These are phyloP conservation scores for Timema cristinae DNA, from an alignment of 2,888 invertebrate genomes.

Conservation along the genomic window DNA sequence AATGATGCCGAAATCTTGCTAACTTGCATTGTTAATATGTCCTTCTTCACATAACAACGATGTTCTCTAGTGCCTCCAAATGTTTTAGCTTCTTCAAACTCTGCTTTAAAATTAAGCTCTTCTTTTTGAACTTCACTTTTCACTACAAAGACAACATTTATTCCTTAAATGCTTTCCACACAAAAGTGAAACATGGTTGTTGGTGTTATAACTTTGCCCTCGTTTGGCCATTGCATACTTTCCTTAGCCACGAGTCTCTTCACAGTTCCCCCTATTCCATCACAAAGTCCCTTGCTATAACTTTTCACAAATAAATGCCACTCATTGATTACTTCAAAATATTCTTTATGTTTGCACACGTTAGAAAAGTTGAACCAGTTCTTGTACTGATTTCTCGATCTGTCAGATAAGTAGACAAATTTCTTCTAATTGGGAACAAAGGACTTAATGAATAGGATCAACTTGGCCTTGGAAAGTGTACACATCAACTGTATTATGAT, in stretches of 20 bases:
- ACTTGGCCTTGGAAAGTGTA: slow-evolving; percentile 4
- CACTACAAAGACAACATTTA: not conserved
- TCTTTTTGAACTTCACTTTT: not conserved
- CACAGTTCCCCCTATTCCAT: slow-evolving; percentile 11
- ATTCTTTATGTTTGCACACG: not conserved
- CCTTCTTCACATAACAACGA: not conserved
- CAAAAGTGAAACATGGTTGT: not conserved
- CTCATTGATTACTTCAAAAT: slow-evolving; percentile 5
- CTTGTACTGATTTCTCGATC: not conserved
- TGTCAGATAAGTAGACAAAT: not conserved
- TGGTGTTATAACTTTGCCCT: slow-evolving; percentile 5
- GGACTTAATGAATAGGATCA: slow-evolving; percentile 8
- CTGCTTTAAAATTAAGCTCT: not conserved
- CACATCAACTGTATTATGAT: slow-evolving; percentile 1
- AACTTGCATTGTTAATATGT: not conserved
- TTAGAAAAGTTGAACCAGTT: slow-evolving; percentile 2
- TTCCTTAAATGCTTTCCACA: slow-evolving; percentile 10
- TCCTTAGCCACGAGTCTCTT: slow-evolving; percentile 6
- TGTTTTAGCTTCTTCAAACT: not conserved
- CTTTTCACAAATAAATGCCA: slow-evolving; percentile 3
- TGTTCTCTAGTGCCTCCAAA: not conserved
- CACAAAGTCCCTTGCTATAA: slow-evolving; percentile 6
- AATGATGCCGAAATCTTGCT: not conserved
- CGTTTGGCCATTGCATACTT: not conserved
- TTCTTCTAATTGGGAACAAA: not conserved